A percentile compares a stretch with the other conserved stretches of the same genome.
These are phyloP conservation scores for Rallus limicola DNA, from an alignment of 2,113 vertebrate genomes.

Conservation along the genomic window DNA sequence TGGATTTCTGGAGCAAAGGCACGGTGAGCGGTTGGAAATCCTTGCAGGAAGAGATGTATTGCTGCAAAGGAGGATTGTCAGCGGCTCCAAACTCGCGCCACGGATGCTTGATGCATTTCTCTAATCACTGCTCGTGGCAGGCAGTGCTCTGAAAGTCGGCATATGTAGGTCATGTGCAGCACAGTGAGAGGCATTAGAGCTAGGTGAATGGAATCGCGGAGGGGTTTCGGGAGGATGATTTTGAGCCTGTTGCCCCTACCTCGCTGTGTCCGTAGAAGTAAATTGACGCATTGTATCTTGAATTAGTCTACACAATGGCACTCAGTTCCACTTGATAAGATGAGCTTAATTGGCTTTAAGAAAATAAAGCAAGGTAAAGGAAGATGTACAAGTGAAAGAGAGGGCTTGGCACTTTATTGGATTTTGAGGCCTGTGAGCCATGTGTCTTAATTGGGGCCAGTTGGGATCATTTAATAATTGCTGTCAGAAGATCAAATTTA, in stretches of 20 bases:
- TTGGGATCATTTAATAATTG: slow-evolving; percentile 99
- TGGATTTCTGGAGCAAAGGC: background rate
- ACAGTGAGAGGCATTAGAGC: background rate
- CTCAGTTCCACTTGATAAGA: slow-evolving; percentile 55
- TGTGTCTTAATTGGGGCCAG: slow-evolving; percentile 96
- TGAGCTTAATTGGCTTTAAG: slow-evolving; percentile 70
- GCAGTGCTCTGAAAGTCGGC: background rate
- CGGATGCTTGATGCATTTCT: background rate
- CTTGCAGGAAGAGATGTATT: background rate
- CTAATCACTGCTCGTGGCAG: background rate
- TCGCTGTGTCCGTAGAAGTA: background rate
- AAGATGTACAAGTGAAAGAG: slow-evolving; percentile 62
- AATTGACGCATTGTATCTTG: background rate
- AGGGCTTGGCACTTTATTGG: slow-evolving; percentile 74
- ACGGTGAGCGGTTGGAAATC: background rate
- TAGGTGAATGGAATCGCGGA: background rate
- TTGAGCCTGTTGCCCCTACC: background rate
- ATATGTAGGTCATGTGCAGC: slow-evolving; percentile 1
- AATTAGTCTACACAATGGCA: slow-evolving; percentile 24
- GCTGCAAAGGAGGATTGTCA: background rate
- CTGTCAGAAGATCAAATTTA: slow-evolving; percentile 99
- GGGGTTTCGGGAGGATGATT: background rate
- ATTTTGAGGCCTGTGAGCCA: slow-evolving; percentile 87
- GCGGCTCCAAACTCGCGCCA: background rate
- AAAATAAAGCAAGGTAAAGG: slow-evolving; percentile 75